Percentiles rank a stretch among this genome's conserved stretches.
Evolutionary conservation across 2,888 invertebrate genomes (phyloP).

Genomic region (Leptopilina myrica): DNA sequence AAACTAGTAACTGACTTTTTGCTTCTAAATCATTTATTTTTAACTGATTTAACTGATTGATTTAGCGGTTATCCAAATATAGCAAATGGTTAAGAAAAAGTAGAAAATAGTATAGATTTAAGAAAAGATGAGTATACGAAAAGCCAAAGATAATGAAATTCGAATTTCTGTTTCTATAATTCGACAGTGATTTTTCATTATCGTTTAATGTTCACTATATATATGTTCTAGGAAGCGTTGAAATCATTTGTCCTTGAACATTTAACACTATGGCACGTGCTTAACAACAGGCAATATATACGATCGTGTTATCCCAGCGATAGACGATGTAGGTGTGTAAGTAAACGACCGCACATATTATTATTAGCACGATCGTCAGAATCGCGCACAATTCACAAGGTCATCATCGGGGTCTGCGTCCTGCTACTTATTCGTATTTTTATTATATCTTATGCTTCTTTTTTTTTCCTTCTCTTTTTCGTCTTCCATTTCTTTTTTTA

Average conservation of each 20-base stretch:
- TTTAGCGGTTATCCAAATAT: no score
- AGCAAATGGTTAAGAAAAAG: no score
- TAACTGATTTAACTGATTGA: no score
- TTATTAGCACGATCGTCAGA: constrained; percentile 55
- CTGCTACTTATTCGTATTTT: constrained; percentile 47
- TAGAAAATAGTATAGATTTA: no score
- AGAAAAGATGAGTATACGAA: no score
- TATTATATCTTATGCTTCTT: constrained; percentile 31
- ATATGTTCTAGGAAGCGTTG: constrained; percentile 33
- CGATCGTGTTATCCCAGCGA: constrained; percentile 30
- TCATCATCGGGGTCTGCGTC: constrained; percentile 49
- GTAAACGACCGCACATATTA: constrained; percentile 52
- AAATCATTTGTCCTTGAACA: constrained; percentile 42
- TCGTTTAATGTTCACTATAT: constrained; percentile 1
- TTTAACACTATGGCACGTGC: constrained; percentile 47
- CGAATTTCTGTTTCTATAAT: constrained; percentile 9
- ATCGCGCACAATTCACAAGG: constrained; percentile 52
- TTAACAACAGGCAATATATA: constrained; percentile 44
- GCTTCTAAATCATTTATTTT: no score
- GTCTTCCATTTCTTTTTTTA: not conserved
- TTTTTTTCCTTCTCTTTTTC: not conserved
- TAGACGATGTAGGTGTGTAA: constrained; percentile 47
- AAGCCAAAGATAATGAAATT: no score
- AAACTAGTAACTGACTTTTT: no score
- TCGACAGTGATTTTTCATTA: constrained; percentile 39